Evolutionary conservation across 2,888 invertebrate genomes (phyloP).

Genomic region (Didymodactylos carnosus): DNA sequence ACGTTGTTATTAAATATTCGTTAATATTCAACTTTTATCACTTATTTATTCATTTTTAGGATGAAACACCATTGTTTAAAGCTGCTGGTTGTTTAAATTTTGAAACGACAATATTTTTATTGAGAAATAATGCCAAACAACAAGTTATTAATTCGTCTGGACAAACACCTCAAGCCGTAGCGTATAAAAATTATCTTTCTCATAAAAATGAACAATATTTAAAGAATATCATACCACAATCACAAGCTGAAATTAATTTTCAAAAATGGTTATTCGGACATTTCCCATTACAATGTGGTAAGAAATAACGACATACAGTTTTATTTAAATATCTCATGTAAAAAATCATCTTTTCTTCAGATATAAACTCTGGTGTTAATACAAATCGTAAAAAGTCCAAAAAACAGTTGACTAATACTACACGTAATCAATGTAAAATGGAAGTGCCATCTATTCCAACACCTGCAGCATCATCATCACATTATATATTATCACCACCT

Average conservation of each 20-base stretch:
- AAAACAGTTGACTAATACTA: too few species aligned
- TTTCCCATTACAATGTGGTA: background rate
- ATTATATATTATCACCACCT: too few species aligned
- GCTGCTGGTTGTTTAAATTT: slow-evolving; percentile 44
- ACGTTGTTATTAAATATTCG: slow-evolving; percentile 17
- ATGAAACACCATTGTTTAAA: slow-evolving; percentile 84
- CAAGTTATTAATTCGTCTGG: background rate
- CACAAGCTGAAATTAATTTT: background rate
- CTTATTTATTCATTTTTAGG: slow-evolving; percentile 40
- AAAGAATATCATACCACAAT: background rate
- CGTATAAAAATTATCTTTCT: background rate
- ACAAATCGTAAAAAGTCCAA: too few species aligned
- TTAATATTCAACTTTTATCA: background rate
- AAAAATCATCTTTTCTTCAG: too few species aligned
- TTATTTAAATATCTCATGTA: too few species aligned
- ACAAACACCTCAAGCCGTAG: background rate
- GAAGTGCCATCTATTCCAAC: too few species aligned
- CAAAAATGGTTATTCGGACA: background rate
- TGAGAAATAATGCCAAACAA: background rate
- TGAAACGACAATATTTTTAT: background rate
- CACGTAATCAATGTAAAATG: too few species aligned
- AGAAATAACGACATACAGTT: too few species aligned
- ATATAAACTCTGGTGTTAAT: too few species aligned
- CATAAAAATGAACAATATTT: background rate
- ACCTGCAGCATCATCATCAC: too few species aligned